These are phyloP conservation scores for Andricus quercusramuli DNA, from an alignment of 2,888 invertebrate species.

Conservation along the genomic window DNA sequence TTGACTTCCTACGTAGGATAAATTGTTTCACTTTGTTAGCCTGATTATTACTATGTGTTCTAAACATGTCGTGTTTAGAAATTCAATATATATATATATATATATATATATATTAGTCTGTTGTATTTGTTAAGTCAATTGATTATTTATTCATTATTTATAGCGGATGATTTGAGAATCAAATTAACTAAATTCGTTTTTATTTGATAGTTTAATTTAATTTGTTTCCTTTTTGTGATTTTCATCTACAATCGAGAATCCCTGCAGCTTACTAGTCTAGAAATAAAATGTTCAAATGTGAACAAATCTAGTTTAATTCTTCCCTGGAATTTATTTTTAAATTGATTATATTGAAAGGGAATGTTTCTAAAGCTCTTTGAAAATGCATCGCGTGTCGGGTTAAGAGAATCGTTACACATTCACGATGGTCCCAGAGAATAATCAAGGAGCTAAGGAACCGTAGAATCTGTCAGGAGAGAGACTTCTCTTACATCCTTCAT, in stretches of 20 bases:
- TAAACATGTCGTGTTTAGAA: conserved; percentile 15
- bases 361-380: conserved; percentile 30
- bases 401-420: conserved; percentile 64
- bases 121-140: no score
- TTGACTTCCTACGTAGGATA: conserved; percentile 27
- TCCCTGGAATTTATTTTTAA: conserved; percentile 19
- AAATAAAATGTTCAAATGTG: background rate
- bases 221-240: background rate
- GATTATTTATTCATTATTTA: background rate
- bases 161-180: background rate
- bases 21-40: conserved; percentile 38
- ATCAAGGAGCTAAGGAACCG: conserved; percentile 62
- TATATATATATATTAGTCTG: no score
- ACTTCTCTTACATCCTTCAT: conserved; percentile 75
- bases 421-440: conserved; percentile 65
- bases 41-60: conserved; percentile 22
- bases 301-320: background rate
- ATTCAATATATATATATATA: background rate
- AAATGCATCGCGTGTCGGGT: conserved; percentile 38
- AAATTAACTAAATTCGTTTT: background rate
- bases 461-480: conserved; percentile 31
- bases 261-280: background rate
- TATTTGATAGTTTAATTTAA: background rate
- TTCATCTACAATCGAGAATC: background rate
- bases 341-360: conserved; percentile 26